Conservation (phyloP, 2,797 vertebrate species). For the Argya squamiceps region DNA sequence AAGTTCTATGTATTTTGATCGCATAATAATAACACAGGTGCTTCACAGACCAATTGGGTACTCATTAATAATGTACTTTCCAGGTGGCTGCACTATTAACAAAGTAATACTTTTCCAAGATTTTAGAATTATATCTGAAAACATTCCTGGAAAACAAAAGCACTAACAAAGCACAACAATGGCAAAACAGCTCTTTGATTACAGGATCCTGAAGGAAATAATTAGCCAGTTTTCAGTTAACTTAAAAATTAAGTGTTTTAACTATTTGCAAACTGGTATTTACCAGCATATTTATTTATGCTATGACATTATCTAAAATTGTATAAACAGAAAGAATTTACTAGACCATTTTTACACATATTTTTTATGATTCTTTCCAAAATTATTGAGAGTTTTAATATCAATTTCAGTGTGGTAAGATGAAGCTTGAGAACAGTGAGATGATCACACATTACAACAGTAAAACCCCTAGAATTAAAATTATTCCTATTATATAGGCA, state of each 20-base stretch:
- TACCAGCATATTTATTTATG: neutral
- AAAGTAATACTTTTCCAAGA: neutral
- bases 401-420: neutral
- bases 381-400: neutral
- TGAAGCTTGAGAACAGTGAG: neutral
- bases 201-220: neutral
- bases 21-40: neutral
- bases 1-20: constrained; percentile 10
- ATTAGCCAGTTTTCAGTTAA: neutral
- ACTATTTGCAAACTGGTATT: neutral
- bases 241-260: neutral
- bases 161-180: neutral
- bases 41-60: neutral
- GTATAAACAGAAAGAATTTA: neutral
- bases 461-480: neutral
- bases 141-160: neutral
- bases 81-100: neutral
- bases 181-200: neutral
- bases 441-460: neutral
- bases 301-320: neutral
- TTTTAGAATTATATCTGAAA: constrained; percentile 5
- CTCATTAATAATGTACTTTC: constrained; percentile 13
- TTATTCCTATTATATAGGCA: neutral
- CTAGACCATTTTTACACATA: neutral
- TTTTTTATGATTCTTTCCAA: neutral